phyloP scores from a whole-genome alignment of 2,797 vertebrate species.

The Parotocinclus haroldoi region DNA sequence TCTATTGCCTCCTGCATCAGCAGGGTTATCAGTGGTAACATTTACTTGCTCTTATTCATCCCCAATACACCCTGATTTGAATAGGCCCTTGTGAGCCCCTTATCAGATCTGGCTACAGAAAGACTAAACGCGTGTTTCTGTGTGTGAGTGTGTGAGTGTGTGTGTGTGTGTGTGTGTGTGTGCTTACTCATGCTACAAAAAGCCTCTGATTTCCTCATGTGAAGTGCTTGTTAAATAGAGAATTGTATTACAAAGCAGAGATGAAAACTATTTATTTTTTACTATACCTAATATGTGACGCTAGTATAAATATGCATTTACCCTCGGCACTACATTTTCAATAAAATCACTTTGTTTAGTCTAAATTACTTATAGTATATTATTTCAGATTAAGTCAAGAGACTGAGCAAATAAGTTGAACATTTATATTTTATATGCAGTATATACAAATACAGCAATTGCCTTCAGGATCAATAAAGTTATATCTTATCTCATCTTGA shows the following conservation, averaged over 20 bases:
- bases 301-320: too few relatives aligned
- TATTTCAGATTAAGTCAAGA: neutral
- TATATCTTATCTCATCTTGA: too few relatives aligned
- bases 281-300: too few relatives aligned
- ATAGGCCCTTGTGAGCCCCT: slow-evolving; percentile 45
- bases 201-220: slow-evolving; percentile 3
- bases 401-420: neutral
- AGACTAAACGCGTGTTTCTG: slow-evolving; percentile 13
- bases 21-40: slow-evolving; percentile 41
- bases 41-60: slow-evolving; percentile 41
- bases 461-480: too few relatives aligned
- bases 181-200: slow-evolving; percentile 23
- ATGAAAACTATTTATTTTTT: too few relatives aligned
- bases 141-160: slow-evolving; percentile 19
- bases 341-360: neutral
- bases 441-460: neutral
- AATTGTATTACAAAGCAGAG: slow-evolving; percentile 5
- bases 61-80: slow-evolving; percentile 42
- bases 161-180: slow-evolving; percentile 27
- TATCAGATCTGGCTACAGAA: slow-evolving; percentile 47
- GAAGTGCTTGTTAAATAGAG: slow-evolving; percentile 15
- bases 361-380: neutral
- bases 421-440: too few relatives aligned
- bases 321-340: too few relatives aligned
- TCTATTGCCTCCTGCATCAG: slow-evolving; percentile 28